Base-by-base conservation (phyloP, 2,797 vertebrate genomes). In the Scyliorhinus canicula region DNA sequence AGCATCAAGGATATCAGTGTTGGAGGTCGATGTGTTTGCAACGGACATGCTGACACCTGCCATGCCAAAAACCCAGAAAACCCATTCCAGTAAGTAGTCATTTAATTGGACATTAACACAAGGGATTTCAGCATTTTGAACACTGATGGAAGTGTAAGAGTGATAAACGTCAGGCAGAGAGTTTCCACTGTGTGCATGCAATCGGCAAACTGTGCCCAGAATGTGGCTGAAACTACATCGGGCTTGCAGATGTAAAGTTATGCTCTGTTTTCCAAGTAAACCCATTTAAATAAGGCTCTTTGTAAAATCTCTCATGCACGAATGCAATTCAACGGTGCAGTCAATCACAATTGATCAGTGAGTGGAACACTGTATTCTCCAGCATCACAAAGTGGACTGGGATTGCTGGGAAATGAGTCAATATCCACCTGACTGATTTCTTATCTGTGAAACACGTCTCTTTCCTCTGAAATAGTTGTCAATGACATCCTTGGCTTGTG, bases 1-100 rank as follows among this genome's bases (percentile, higher is more conserved):
- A 99, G 99, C 95, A 98, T 99, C 96, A 99, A 99, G 97, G 99
- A 99, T 96, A 98, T 99, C 97, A 99, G 98, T 96, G 95, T 99
- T 8, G 98, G 98, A 14, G 99, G 98, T 60, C 97, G 97, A 57
- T 99, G 99, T 96, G 98, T 98, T 95, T 99, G 99, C 96, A 97
- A 99, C 6, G 98, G 99, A 3, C 99, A 99, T 35, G 98, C 99
- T 7, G 97, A 98, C 95, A 96, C 96, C 24, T 99, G 99, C 95
- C 97, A 95, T 2, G 95, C 96, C 9, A 96, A 96, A 93, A 96
- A 96, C 95, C 95, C 95, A 85, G 97, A 97, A 84, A 97, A 97
- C 95, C 96, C 96, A 79, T 97, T 95, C 90, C 97, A 96, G 96
- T 97, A 96, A 95, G 96, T 96, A 95, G 31, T 65, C 40, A 16